phyloP scores from a whole-genome alignment of 2,797 vertebrate species.

The Crossoptilon crossoptilon region DNA sequence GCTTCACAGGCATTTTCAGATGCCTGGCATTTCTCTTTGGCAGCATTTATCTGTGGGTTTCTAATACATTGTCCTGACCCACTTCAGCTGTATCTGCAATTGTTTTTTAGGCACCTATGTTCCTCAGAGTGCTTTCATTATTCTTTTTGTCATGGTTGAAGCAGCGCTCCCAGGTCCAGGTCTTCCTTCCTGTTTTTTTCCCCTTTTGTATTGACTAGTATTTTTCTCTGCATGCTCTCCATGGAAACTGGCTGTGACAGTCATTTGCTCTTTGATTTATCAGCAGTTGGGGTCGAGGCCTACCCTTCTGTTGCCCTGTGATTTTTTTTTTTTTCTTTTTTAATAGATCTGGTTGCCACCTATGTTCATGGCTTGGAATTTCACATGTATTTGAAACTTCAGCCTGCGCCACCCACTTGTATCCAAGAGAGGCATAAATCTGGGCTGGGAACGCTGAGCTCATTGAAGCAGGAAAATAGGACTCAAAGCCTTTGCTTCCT shows the following conservation, averaged over 20 bases:
- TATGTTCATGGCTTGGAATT: constrained; percentile 34
- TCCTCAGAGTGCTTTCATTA: background rate
- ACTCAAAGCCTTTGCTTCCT: constrained; percentile 19
- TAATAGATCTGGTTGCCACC: background rate
- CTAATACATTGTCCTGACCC: background rate
- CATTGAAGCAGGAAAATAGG: background rate
- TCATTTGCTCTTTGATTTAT: constrained; percentile 13
- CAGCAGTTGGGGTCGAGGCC: background rate
- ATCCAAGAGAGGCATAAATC: constrained; percentile 12
- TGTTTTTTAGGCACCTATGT: background rate
- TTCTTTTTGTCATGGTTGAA: background rate
- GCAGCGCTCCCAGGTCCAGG: background rate
- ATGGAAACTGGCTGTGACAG: background rate
- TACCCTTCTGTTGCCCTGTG: background rate
- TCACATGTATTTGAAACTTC: constrained; percentile 30
- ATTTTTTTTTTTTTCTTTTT: background rate
- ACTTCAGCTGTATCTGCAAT: background rate
- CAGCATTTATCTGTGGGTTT: background rate
- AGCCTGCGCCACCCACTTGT: background rate
- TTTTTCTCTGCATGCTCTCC: background rate
- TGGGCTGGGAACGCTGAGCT: background rate
- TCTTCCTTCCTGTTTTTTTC: background rate
- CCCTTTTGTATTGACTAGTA: background rate
- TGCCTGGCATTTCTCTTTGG: background rate
- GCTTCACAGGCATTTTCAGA: background rate